phyloP scores from a whole-genome alignment of 2,113 vertebrate species.

The Sylvicapra grimmia region DNA sequence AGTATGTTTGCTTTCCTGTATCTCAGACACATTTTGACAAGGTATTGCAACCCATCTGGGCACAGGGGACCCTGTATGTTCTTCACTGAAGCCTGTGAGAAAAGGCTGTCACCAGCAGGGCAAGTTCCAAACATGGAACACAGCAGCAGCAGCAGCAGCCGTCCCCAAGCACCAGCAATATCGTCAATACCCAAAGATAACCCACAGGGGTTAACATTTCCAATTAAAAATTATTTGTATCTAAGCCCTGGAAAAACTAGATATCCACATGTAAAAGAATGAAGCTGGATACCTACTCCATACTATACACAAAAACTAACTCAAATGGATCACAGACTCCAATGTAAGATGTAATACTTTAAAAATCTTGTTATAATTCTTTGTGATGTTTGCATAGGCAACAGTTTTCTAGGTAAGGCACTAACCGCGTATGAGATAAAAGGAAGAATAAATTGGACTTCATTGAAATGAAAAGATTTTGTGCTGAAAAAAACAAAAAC shows the following conservation, averaged over 20 bases:
- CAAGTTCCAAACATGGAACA: not conserved
- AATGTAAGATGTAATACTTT: not conserved
- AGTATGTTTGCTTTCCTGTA: not conserved
- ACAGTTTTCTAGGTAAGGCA: not conserved
- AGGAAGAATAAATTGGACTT: not conserved
- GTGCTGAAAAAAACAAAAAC: not conserved
- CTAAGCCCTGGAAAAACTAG: not conserved
- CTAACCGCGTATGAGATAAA: not conserved
- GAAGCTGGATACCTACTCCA: not conserved
- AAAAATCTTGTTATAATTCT: not conserved
- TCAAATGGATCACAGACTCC: not conserved
- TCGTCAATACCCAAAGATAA: not conserved
- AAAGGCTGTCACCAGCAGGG: not conserved
- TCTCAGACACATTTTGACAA: not conserved
- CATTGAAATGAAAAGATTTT: not conserved
- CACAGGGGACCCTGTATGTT: not conserved
- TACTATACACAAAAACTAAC: not conserved
- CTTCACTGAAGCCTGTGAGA: not conserved
- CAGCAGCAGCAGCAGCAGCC: fast-evolving
- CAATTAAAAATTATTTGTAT: not conserved
- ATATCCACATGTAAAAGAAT: not conserved
- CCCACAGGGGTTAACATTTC: not conserved
- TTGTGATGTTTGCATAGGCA: not conserved
- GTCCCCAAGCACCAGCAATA: not conserved
- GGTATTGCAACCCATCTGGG: not conserved